phyloP scores from a whole-genome alignment of 1,140 invertebrate species.

The Arctopsyche grandis region DNA sequence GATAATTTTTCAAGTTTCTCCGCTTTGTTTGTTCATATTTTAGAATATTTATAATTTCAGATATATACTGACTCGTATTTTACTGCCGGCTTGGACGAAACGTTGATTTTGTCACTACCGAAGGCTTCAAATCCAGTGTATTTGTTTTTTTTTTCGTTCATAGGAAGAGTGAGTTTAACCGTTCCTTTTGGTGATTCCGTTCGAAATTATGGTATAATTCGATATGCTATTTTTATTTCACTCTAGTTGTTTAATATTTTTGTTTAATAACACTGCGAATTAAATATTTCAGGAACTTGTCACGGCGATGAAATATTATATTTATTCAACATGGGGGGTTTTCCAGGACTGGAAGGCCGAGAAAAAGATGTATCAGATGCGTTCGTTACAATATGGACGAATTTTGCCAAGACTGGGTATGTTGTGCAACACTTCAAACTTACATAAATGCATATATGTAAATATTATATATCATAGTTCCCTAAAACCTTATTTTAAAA shows the following conservation, averaged over 20 bases:
- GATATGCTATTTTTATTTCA: not conserved
- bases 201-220: conserved; percentile 48
- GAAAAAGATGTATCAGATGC: conserved; percentile 39
- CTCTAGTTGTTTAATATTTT: not conserved
- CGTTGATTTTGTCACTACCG: conserved; percentile 31
- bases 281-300: conserved; percentile 42
- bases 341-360: conserved; percentile 29
- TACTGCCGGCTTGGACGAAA: conserved; percentile 47
- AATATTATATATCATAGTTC: too few relatives aligned
- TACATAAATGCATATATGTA: too few relatives aligned
- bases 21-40: not conserved
- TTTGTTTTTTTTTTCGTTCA: conserved; percentile 48
- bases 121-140: conserved; percentile 37
- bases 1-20: too few relatives aligned
- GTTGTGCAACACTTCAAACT: not conserved
- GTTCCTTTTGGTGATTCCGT: conserved; percentile 46
- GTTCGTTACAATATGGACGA: conserved; percentile 47
- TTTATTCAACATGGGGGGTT: conserved; percentile 43
- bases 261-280: not conserved
- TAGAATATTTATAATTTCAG: conserved; percentile 34
- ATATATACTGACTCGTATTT: conserved; percentile 50
- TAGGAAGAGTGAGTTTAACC: conserved; percentile 47
- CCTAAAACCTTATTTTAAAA: too few relatives aligned
- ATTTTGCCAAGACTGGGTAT: conserved; percentile 51
- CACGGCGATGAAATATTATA: conserved; percentile 52